These are phyloP conservation scores for Eugnorisma glareosa DNA, from an alignment of 2,888 invertebrate genomes.

Conservation along the genomic window DNA sequence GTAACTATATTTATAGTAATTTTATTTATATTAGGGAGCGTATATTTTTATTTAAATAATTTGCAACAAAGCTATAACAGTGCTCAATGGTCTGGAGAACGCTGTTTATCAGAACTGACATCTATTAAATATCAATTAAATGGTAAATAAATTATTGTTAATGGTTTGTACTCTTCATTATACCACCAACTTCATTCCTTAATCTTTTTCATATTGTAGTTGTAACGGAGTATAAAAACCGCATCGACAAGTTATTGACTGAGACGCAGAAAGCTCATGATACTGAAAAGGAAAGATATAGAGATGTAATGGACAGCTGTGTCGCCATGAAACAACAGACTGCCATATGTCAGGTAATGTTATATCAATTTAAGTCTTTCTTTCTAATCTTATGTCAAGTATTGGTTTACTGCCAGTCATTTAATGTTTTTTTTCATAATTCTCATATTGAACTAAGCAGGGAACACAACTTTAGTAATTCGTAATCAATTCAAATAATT, in stretches of 20 bases:
- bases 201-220: slow-evolving; percentile 72
- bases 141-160: slow-evolving; percentile 69
- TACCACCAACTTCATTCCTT: neutral
- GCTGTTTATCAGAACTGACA: slow-evolving; percentile 81
- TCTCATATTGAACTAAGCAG: neutral
- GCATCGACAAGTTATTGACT: slow-evolving; percentile 82
- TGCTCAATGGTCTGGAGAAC: slow-evolving; percentile 76
- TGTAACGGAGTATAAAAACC: slow-evolving; percentile 84
- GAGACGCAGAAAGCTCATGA: slow-evolving; percentile 81
- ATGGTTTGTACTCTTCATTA: neutral
- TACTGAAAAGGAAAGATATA: slow-evolving; percentile 79
- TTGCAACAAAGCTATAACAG: slow-evolving; percentile 76
- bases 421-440: neutral
- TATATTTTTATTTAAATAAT: slow-evolving; percentile 79
- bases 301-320: slow-evolving; percentile 84
- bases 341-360: slow-evolving; percentile 81
- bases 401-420: neutral
- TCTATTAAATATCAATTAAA: slow-evolving; percentile 84
- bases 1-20: slow-evolving; percentile 70
- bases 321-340: slow-evolving; percentile 85
- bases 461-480: neutral
- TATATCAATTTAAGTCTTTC: neutral
- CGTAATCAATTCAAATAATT: neutral
- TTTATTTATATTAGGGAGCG: slow-evolving; percentile 67
- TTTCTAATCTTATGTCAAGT: neutral